Evolutionary conservation across 1,140 invertebrate species (phyloP).

Genomic region (Procambarus virginalis): DNA sequence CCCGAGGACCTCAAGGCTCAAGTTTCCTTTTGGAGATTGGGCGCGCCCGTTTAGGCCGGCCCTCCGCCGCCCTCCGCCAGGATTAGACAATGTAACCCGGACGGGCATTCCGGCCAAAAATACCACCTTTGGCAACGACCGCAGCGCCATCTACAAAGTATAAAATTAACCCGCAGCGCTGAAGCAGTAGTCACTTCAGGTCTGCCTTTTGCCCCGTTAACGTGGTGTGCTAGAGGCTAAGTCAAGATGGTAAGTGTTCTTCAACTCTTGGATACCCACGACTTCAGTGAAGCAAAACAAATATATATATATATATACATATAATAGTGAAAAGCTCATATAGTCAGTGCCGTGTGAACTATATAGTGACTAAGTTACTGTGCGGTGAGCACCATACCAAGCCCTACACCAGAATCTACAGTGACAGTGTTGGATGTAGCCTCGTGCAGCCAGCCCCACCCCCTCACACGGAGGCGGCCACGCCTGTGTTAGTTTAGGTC

Average conservation of each 20-base stretch:
- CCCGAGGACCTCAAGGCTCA: conserved; percentile 43
- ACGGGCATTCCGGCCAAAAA: conserved; percentile 65
- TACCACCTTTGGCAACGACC: conserved; percentile 47
- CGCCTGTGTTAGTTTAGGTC: not conserved
- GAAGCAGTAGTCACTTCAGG: conserved; percentile 60
- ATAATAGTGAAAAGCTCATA: not conserved
- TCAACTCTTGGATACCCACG: conserved; percentile 13
- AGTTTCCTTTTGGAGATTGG: conserved; percentile 62
- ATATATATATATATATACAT: no score
- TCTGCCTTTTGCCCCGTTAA: conserved; percentile 66
- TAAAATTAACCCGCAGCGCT: conserved; percentile 60
- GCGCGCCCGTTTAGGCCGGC: conserved; percentile 64
- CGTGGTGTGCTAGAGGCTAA: conserved; percentile 67
- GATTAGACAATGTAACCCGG: conserved; percentile 67
- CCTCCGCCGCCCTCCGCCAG: conserved; percentile 48
- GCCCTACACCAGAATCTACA: conserved; percentile 14
- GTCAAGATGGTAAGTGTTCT: conserved; percentile 59
- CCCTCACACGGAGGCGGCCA: not conserved
- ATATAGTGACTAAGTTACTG: conserved; percentile 24
- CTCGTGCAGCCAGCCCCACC: conserved; percentile 9
- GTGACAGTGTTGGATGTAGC: conserved; percentile 24
- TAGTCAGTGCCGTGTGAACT: conserved; percentile 20
- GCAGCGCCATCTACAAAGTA: conserved; percentile 64
- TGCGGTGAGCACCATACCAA: not conserved
- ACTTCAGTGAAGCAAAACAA: not conserved